Base-by-base conservation (phyloP, 2,888 invertebrate genomes). In the Neria commutata region DNA sequence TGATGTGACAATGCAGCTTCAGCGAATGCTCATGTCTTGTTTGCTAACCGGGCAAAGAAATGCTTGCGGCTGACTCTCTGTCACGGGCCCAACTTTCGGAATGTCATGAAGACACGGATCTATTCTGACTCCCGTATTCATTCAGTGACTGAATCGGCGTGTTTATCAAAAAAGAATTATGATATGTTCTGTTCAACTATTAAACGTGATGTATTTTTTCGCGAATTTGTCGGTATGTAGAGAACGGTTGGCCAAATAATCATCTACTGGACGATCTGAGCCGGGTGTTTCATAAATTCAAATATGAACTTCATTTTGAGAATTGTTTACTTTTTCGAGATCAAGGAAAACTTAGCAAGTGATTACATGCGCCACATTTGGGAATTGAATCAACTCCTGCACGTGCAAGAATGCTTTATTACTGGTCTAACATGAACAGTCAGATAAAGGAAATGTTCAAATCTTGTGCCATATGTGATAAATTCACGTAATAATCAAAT, bases 361-460 rank as follows among this genome's bases (percentile, higher is more conserved):
- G 63, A 58, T 57, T 76, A 51, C 76, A 77, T 68, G 69, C 66
- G 54, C 64, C 69, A 1, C 76, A 76, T 60, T 37, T 75, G 29
- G 76, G 75, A 8, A 69, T 67, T 1, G 66, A 67, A 37, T 73
- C 76, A 66, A 69, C 70, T 52, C 68, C 68, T 58, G 50, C 66
- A 24, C 58, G 67, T 24, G 71, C 71, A 2, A 56, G 72, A 50
- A 63, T 64, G 34, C 23, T 73, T 4, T 73, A 73, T 58, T 76
- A 73, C 54, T 77, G 75, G 75, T 76, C 74, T n/a, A 56, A 68
- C 4, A 73, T 73, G 53, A 66, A 69, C 51, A 19, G 4, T n/a
- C 72, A 77, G 23, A 70, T 78, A 26, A 68, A 75, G 47, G 29
- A 68, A 29, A 58, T 54, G n/a, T 37, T 63, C 33, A 21, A 50